Base-by-base conservation (phyloP, 2,888 invertebrate genomes). In the Drosophila limbata region DNA sequence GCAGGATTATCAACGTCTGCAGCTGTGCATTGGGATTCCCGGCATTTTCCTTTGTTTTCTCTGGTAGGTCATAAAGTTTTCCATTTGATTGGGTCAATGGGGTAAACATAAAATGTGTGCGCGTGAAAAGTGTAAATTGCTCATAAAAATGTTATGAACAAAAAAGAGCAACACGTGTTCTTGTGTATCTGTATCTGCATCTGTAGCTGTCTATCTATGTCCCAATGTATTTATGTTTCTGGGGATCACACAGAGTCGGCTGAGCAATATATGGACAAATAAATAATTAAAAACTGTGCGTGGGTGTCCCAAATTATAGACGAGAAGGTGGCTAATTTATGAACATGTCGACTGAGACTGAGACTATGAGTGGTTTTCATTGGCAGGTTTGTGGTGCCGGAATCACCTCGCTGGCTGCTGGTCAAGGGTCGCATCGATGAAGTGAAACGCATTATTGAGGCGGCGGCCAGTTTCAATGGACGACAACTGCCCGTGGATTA, bases 371-470 rank as follows among this genome's bases (percentile, higher is more conserved):
- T 72, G 59, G 0, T 50, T 50, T 35, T 73, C 52, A 17, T 48
- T 51, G 50, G 61, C 90, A 96, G 96, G 95, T 95, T 95, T 92
- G 93, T 96, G 37, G 92, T 96, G 62, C 96, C 96, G n/a, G 96
- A 96, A 93, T 96, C 96, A 2, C 96, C 96, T 0, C 93, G 96
- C 88, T 96, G 96, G 96, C 92, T 96, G 35, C 92, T 96, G 55
- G 95, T 95, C 40, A 95, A 95, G 93, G 96, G 96, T 25, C 94
- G 94, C 73, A 94, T 94, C n/a, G 94, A 95, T 69, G 95, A 96
- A 92, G 95, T 96, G 1, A 94, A 95, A 89, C 92, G 91, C 33
- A 95, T 96, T 55, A 91, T 96, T 40, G 93, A 95, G 84, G 94
- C 93, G 82, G 96, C 95, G 1, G 95, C 95, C 0, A 94, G 93